phyloP scores from a whole-genome alignment of 2,113 vertebrate species.

The Thomomys bottae region DNA sequence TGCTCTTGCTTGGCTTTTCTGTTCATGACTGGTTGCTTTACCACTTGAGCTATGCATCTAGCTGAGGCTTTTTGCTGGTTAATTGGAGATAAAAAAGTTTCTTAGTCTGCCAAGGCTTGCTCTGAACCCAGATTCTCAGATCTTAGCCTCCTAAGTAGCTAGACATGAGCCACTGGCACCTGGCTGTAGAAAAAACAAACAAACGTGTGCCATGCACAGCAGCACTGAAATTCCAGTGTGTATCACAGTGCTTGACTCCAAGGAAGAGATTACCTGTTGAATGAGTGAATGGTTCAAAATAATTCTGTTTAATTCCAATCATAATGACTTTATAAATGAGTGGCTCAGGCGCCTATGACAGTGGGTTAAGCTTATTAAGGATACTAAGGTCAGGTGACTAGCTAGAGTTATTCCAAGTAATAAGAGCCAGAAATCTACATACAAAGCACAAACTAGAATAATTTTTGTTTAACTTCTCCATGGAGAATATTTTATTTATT shows the following conservation, averaged over 20 bases:
- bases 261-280: not conserved
- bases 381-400: constrained; percentile 54
- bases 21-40: too few species aligned
- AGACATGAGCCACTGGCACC: too few species aligned
- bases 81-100: too few species aligned
- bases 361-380: constrained; percentile 48
- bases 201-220: not conserved
- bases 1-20: too few species aligned
- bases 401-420: not conserved
- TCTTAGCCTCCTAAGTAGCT: too few species aligned
- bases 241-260: not conserved
- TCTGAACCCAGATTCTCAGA: too few species aligned
- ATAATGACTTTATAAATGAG: constrained; percentile 53
- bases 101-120: too few species aligned
- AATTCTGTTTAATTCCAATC: constrained; percentile 66
- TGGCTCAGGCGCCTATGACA: constrained; percentile 60
- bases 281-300: not conserved
- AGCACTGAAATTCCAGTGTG: not conserved
- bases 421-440: constrained; percentile 41
- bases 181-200: too few species aligned
- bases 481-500: constrained; percentile 61
- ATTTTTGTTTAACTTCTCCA: constrained; percentile 74
- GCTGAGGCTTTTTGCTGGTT: too few species aligned
- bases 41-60: too few species aligned
- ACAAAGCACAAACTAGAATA: constrained; percentile 68